Evolutionary conservation across 1,140 invertebrate species (phyloP).

Genomic region (Drosophila lowei): DNA sequence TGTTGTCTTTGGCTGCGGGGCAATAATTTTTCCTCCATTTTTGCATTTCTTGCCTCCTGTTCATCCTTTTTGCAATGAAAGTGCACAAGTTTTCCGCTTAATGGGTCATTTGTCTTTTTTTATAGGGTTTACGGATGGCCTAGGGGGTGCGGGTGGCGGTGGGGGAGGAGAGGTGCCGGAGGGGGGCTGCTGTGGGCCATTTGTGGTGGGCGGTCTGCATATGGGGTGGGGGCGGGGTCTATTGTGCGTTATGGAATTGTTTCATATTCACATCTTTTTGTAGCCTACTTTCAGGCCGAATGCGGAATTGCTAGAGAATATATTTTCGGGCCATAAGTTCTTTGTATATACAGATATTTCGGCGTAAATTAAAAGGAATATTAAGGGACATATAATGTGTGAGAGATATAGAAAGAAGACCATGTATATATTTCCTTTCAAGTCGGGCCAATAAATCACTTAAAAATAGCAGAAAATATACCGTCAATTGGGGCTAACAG

Average conservation of each 20-base stretch:
- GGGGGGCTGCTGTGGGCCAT: not conserved
- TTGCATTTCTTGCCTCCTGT: conserved; percentile 56
- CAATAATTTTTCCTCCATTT: conserved; percentile 68
- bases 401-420: no score
- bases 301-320: no score
- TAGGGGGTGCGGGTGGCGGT: not conserved
- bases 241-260: not conserved
- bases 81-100: conserved; percentile 79
- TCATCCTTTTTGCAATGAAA: conserved; percentile 58
- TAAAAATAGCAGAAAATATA: no score
- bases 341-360: no score
- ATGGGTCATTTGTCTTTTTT: conserved; percentile 80
- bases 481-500: no score
- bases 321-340: no score
- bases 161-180: not conserved
- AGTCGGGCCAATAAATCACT: no score
- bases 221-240: not conserved
- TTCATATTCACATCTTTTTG: not conserved
- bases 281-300: not conserved
- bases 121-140: conserved; percentile 45
- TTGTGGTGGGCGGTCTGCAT: not conserved
- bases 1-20: conserved; percentile 77
- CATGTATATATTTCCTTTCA: no score
- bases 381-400: no score
- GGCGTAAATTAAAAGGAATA: no score